phyloP scores from a whole-genome alignment of 2,888 invertebrate species.

The Lymantria monacha region DNA sequence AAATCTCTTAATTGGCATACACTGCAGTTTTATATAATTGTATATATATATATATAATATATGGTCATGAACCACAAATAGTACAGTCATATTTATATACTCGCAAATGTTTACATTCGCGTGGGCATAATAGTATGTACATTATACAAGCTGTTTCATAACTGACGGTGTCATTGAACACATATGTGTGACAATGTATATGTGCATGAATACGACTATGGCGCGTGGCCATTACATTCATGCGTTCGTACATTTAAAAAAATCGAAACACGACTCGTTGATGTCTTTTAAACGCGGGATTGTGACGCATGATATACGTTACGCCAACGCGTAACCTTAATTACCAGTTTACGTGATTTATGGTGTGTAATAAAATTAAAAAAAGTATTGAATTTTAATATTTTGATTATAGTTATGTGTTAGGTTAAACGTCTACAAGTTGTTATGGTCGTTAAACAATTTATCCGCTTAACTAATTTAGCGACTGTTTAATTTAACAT shows the following conservation, averaged over 20 bases:
- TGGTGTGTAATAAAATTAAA: constrained; percentile 19
- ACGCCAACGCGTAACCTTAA: constrained; percentile 25
- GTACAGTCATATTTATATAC: too few relatives aligned
- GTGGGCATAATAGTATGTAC: constrained; percentile 31
- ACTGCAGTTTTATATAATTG: too few relatives aligned
- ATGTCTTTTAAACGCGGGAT: constrained; percentile 48
- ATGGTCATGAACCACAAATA: too few relatives aligned
- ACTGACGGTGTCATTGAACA: constrained; percentile 42
- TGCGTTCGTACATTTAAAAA: not conserved
- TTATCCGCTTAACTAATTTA: constrained; percentile 19
- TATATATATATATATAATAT: too few relatives aligned
- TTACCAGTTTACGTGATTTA: constrained; percentile 24
- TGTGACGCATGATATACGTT: constrained; percentile 17
- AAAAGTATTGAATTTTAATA: constrained; percentile 21
- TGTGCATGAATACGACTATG: constrained; percentile 3
- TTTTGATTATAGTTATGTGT: constrained; percentile 22
- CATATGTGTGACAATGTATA: constrained; percentile 26
- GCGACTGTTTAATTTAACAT: constrained; percentile 9
- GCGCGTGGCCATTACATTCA: constrained; percentile 8
- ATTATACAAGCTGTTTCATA: constrained; percentile 37
- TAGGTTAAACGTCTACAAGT: constrained; percentile 22
- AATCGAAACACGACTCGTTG: constrained; percentile 44
- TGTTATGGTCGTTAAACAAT: constrained; percentile 24
- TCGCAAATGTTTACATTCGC: constrained; percentile 24
- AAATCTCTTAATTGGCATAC: too few relatives aligned